Evolutionary conservation across 35 echinoderm and acorn worm species (phyloP).

Genomic region (Heliocidaris erythrogramma): DNA sequence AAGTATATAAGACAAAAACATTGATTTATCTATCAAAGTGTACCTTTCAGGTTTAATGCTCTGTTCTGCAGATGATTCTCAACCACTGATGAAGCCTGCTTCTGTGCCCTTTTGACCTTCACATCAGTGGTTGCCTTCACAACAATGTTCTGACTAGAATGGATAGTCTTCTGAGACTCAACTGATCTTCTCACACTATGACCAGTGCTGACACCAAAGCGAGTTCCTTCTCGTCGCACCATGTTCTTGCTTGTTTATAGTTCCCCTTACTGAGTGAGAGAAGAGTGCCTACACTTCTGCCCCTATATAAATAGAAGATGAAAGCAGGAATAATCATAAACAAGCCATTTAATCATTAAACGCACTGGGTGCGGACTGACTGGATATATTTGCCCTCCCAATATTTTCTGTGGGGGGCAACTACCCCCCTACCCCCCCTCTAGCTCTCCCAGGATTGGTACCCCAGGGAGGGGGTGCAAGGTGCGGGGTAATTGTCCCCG

Average conservation of each 20-base stretch:
- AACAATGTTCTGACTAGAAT: constrained; percentile 37
- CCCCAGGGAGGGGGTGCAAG: no score
- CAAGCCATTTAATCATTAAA: no score
- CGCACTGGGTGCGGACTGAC: no score
- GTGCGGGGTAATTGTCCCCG: no score
- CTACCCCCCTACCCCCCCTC: no score
- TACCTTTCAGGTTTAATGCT: constrained; percentile 33
- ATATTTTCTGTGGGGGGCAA: no score
- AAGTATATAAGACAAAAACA: background rate
- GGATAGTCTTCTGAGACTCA: background rate
- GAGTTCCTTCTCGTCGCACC: constrained; percentile 56
- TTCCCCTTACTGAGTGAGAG: background rate
- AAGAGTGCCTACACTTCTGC: background rate
- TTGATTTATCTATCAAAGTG: background rate
- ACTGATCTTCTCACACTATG: constrained; percentile 27
- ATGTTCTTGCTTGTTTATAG: constrained; percentile 37
- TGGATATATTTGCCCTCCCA: no score
- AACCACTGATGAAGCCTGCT: background rate
- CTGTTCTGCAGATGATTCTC: background rate
- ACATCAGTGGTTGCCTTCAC: constrained; percentile 1
- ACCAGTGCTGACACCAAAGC: constrained; percentile 53
- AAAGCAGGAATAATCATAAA: background rate
- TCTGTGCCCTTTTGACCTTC: background rate
- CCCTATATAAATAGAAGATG: background rate
- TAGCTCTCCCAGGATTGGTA: no score